Conservation (phyloP, 2,888 invertebrate genomes). For the Branchipolynoe longqiensis region DNA sequence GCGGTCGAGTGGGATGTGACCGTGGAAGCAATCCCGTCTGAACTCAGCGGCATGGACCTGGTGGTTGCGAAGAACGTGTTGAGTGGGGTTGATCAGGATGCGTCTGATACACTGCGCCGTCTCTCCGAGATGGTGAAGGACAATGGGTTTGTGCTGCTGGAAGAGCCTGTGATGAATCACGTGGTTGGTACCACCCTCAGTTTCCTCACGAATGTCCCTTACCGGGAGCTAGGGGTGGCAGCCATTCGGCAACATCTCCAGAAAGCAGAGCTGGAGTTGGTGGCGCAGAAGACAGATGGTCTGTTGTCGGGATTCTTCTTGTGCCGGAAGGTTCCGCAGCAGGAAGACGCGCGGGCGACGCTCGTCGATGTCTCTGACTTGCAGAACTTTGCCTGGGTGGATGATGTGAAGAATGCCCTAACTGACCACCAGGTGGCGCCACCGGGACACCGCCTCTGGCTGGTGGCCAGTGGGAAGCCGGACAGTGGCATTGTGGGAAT, state of each 20-base stretch:
- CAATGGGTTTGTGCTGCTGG: constrained; percentile 83
- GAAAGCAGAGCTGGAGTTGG: constrained; percentile 83
- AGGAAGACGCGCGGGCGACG: constrained; percentile 56
- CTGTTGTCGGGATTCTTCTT: constrained; percentile 84
- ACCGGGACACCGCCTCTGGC: constrained; percentile 83
- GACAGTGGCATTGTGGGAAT: constrained; percentile 91
- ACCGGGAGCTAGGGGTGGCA: constrained; percentile 66
- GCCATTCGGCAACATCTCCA: constrained; percentile 72
- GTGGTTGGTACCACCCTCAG: constrained; percentile 72
- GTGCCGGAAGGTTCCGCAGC: constrained; percentile 82
- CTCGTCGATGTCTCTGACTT: constrained; percentile 45
- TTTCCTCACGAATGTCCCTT: constrained; percentile 69
- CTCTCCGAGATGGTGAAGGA: constrained; percentile 85
- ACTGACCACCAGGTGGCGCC: constrained; percentile 85
- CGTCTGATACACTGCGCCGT: constrained; percentile 69
- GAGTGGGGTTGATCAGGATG: constrained; percentile 69
- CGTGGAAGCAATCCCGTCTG: neutral
- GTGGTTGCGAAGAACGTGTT: constrained; percentile 75
- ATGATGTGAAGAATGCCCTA: constrained; percentile 87
- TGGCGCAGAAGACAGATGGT: constrained; percentile 86
- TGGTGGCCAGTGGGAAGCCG: constrained; percentile 88
- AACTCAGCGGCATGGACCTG: constrained; percentile 69
- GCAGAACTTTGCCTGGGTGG: constrained; percentile 86
- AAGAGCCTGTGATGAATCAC: constrained; percentile 81
- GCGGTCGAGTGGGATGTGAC: constrained; percentile 84